These are phyloP conservation scores for Delichon dasypus DNA, from an alignment of 2,797 vertebrate genomes.

Conservation along the genomic window DNA sequence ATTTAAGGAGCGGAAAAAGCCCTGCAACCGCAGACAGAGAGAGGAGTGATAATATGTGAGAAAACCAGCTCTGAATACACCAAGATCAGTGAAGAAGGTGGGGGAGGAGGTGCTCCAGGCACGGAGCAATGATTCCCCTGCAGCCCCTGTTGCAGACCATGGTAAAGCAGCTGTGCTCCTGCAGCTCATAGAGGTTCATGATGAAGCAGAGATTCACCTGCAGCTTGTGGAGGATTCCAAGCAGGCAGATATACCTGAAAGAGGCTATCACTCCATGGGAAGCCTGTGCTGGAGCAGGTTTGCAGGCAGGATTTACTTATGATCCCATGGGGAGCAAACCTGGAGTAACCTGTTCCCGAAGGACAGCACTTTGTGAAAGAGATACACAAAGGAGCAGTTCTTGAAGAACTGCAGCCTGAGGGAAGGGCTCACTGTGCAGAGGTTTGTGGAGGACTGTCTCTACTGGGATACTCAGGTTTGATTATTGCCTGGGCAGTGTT, in stretches of 20 bases:
- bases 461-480: not conserved
- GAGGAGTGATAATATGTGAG: not conserved
- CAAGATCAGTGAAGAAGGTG: not conserved
- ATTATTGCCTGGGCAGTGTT: not conserved
- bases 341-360: not conserved
- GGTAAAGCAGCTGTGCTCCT: not conserved
- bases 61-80: not conserved
- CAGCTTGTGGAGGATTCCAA: not conserved
- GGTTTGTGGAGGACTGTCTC: not conserved
- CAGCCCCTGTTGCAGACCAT: fast-evolving
- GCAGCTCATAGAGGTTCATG: not conserved
- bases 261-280: not conserved
- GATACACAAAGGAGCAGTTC: fast-evolving
- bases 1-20: not conserved
- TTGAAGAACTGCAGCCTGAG: not conserved
- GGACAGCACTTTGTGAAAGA: not conserved
- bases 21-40: not conserved
- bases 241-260: not conserved
- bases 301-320: not conserved
- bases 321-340: fast-evolving
- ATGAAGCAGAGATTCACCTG: not conserved
- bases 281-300: not conserved
- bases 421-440: not conserved
- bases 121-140: not conserved
- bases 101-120: not conserved